phyloP scores from a whole-genome alignment of 2,888 invertebrate species.

The Myathropa florea region DNA sequence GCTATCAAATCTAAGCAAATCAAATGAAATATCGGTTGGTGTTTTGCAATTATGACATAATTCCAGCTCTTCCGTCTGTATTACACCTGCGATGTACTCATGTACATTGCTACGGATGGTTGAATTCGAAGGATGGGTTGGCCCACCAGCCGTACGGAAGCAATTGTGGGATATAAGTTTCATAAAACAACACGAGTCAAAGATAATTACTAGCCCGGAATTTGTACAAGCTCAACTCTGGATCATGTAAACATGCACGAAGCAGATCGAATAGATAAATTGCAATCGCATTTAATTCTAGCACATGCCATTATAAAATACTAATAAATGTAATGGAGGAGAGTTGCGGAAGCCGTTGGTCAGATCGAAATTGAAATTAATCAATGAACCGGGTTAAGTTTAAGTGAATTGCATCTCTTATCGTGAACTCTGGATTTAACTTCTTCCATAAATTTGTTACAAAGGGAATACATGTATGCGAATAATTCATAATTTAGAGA shows the following conservation, averaged over 20 bases:
- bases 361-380: not conserved
- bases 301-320: conserved; percentile 39
- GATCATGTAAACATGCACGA: not conserved
- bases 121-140: not conserved
- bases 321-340: not conserved
- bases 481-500: not conserved
- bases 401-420: not conserved
- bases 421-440: not conserved
- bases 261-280: conserved; percentile 30
- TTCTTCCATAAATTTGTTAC: not conserved
- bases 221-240: not conserved
- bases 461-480: not conserved
- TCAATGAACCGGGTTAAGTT: not conserved
- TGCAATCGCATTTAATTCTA: conserved; percentile 31
- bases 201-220: not conserved
- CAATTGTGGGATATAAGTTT: not conserved
- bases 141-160: not conserved
- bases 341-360: not conserved
- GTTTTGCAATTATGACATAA: conserved; percentile 8
- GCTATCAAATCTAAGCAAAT: not conserved
- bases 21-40: not conserved
- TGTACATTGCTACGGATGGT: not conserved
- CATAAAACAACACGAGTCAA: not conserved
- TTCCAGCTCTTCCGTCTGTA: not conserved
- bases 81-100: not conserved